These are phyloP conservation scores for Plutella xylostella DNA, from an alignment of 2,888 invertebrate genomes.

Conservation along the genomic window DNA sequence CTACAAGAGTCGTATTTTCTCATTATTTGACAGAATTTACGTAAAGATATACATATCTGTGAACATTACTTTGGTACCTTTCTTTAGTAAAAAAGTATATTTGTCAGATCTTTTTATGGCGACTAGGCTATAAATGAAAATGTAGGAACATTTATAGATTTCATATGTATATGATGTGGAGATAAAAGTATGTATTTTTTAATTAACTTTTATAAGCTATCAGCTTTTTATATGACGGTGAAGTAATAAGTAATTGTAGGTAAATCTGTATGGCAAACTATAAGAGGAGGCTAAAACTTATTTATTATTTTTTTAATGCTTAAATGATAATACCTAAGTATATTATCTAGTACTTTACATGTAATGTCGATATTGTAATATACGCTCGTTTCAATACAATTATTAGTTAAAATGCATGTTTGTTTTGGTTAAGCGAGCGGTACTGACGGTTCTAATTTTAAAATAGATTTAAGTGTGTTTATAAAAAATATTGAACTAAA, in stretches of 20 bases:
- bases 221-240: constrained; percentile 2
- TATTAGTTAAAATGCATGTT: constrained; percentile 16
- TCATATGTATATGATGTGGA: no score
- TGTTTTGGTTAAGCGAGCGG: constrained; percentile 30
- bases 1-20: no score
- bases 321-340: constrained; percentile 13
- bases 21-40: no score
- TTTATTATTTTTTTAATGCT: constrained; percentile 34
- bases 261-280: neutral
- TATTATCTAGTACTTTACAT: constrained; percentile 14
- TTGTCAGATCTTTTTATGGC: no score
- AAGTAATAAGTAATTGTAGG: neutral
- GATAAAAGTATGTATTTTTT: neutral
- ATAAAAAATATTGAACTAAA: constrained; percentile 18
- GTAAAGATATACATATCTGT: no score
- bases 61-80: no score
- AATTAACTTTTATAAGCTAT: neutral
- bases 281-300: constrained; percentile 22
- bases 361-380: constrained; percentile 24
- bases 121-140: no score
- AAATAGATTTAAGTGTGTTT: constrained; percentile 30
- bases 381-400: constrained; percentile 36
- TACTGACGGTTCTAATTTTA: constrained; percentile 29
- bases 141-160: no score
- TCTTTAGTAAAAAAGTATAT: no score